Percentiles rank a stretch among this genome's conserved stretches.
phyloP scores from a whole-genome alignment of 2,113 vertebrate genomes.

The Hippocampus zosterae region DNA sequence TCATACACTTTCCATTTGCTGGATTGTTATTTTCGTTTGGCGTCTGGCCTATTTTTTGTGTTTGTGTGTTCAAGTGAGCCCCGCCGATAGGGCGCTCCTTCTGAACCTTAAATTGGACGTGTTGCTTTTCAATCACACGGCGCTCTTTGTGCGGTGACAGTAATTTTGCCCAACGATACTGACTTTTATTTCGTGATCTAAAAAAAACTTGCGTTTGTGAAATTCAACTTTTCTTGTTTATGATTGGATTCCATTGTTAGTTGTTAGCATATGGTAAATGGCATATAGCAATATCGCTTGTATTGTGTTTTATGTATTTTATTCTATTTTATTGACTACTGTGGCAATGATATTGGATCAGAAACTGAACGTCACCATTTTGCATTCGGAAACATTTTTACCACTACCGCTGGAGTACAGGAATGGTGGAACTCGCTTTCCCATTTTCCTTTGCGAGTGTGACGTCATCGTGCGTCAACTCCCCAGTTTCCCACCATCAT shows the following conservation, averaged over 20 bases:
- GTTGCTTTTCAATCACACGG: no score
- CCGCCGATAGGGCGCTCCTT: no score
- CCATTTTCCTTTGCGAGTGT: constrained; percentile 53
- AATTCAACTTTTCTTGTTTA: neutral
- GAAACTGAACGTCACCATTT: neutral
- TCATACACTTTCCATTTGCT: neutral
- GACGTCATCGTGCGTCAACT: constrained; percentile 70
- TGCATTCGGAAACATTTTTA: neutral
- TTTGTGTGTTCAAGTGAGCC: no score
- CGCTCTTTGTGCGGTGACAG: no score
- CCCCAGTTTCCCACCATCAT: constrained; percentile 66
- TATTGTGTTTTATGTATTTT: neutral
- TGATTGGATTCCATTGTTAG: neutral
- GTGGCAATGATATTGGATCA: neutral
- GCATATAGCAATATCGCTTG: no score
- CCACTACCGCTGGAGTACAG: neutral
- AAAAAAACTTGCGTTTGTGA: no score
- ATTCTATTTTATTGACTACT: neutral
- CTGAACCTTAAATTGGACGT: no score
- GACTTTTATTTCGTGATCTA: no score
- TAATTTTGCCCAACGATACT: no score
- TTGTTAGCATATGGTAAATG: neutral
- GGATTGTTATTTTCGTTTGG: neutral
- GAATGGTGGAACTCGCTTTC: constrained; percentile 33
- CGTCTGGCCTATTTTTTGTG: no score